These are phyloP conservation scores for Dermochelys coriacea DNA, from an alignment of 2,797 vertebrate genomes.

Conservation along the genomic window DNA sequence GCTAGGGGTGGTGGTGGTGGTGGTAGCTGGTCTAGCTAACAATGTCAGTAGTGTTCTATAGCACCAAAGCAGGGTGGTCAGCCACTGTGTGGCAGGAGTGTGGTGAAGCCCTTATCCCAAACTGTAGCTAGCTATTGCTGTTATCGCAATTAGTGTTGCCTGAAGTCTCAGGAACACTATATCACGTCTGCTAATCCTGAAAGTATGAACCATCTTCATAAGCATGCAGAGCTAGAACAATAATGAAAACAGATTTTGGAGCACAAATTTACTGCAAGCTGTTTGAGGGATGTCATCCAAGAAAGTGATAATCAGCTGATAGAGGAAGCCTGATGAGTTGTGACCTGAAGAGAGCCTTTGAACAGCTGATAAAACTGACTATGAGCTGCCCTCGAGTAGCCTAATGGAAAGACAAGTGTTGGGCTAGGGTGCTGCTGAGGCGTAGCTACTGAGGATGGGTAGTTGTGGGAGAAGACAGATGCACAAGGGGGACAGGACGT, in stretches of 20 bases:
- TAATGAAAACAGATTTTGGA: not conserved
- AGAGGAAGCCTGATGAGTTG: not conserved
- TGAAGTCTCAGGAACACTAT: not conserved
- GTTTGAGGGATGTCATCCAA: not conserved
- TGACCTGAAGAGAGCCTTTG: not conserved
- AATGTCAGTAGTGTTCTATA: not conserved
- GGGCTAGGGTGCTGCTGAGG: not conserved
- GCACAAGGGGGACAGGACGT: not conserved
- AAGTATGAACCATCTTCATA: rapidly evolving
- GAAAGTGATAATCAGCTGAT: not conserved
- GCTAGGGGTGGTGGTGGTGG: not conserved
- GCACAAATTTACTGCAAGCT: not conserved
- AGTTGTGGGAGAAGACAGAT: constrained; percentile 26
- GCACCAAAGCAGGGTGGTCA: not conserved
- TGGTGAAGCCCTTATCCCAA: not conserved
- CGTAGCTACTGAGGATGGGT: not conserved
- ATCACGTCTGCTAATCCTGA: not conserved
- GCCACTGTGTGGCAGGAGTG: rapidly evolving
- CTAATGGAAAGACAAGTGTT: not conserved
- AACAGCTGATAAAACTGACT: not conserved
- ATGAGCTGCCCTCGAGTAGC: not conserved
- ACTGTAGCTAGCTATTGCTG: not conserved
- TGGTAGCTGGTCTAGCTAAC: not conserved
- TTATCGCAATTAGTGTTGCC: not conserved
- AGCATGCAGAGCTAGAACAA: not conserved